Percentiles rank a stretch among this genome's conserved stretches.
These are phyloP conservation scores for Drosophila pseudotalamancana DNA, from an alignment of 2,888 invertebrate species.

Conservation along the genomic window DNA sequence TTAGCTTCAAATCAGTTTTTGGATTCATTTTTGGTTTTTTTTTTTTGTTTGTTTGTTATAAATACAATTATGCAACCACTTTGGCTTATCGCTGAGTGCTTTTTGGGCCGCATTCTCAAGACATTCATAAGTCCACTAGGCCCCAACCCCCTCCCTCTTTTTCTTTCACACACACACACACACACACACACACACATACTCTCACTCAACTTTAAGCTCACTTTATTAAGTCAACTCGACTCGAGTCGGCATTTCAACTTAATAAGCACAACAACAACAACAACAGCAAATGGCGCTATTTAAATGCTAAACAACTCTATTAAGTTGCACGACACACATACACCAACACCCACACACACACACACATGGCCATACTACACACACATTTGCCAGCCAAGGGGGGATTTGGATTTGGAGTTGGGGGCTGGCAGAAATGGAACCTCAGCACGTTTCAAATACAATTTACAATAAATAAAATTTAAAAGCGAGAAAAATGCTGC, in stretches of 20 bases:
- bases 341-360: slow-evolving; percentile 30
- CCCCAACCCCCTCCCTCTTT: neutral
- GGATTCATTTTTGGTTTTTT: neutral
- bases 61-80: slow-evolving; percentile 54
- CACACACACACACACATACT: neutral
- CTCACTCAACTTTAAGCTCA: slow-evolving; percentile 61
- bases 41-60: slow-evolving; percentile 25
- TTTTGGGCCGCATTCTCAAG: slow-evolving; percentile 45
- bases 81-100: slow-evolving; percentile 55
- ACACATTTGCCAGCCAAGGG: slow-evolving; percentile 53
- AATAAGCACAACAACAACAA: slow-evolving; percentile 61
- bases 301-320: slow-evolving; percentile 79
- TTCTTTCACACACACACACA: neutral
- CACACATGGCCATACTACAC: slow-evolving; percentile 31
- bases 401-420: slow-evolving; percentile 24
- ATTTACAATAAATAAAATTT: slow-evolving; percentile 80
- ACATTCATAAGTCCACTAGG: slow-evolving; percentile 31
- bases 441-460: slow-evolving; percentile 80
- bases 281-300: slow-evolving; percentile 70
- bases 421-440: slow-evolving; percentile 58
- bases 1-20: slow-evolving; percentile 1
- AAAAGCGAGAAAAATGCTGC: slow-evolving; percentile 69
- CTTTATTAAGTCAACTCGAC: slow-evolving; percentile 72
- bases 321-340: slow-evolving; percentile 74
- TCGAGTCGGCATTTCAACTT: slow-evolving; percentile 65